phyloP scores from a whole-genome alignment of 2,797 vertebrate genomes.

The Anguilla obscura region DNA sequence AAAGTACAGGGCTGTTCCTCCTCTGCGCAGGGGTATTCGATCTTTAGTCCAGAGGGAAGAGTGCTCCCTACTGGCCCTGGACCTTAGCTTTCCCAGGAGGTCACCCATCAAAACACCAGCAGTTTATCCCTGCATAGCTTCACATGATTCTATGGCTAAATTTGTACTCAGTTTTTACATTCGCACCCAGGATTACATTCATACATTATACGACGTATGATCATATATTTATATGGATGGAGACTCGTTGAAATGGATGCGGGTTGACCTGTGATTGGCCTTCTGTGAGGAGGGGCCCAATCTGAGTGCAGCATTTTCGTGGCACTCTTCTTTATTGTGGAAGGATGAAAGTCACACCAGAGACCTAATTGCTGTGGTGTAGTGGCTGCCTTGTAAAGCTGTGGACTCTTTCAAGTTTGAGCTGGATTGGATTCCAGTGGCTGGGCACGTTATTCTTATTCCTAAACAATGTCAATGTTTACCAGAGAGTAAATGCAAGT shows the following conservation, averaged over 20 bases:
- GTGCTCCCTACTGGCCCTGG: neutral
- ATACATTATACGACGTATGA: neutral
- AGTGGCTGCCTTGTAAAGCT: constrained; percentile 64
- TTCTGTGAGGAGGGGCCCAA: neutral
- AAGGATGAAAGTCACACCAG: constrained; percentile 72
- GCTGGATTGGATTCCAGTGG: constrained; percentile 56
- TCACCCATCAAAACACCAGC: neutral
- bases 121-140: neutral
- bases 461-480: constrained; percentile 68
- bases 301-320: constrained; percentile 55
- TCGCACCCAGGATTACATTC: no score
- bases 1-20: neutral
- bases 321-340: constrained; percentile 68
- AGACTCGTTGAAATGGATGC: neutral
- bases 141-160: no score
- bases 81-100: neutral
- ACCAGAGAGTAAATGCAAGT: constrained; percentile 57
- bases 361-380: constrained; percentile 77
- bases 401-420: constrained; percentile 66
- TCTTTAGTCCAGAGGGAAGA: neutral
- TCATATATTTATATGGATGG: constrained; percentile 5
- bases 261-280: neutral
- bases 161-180: neutral
- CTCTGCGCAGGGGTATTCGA: neutral
- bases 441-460: constrained; percentile 66